Evolutionary conservation across 2,888 invertebrate genomes (phyloP), one percentile per base, ranked within the genome.

Genomic region (Sinentomon sp.): DNA sequence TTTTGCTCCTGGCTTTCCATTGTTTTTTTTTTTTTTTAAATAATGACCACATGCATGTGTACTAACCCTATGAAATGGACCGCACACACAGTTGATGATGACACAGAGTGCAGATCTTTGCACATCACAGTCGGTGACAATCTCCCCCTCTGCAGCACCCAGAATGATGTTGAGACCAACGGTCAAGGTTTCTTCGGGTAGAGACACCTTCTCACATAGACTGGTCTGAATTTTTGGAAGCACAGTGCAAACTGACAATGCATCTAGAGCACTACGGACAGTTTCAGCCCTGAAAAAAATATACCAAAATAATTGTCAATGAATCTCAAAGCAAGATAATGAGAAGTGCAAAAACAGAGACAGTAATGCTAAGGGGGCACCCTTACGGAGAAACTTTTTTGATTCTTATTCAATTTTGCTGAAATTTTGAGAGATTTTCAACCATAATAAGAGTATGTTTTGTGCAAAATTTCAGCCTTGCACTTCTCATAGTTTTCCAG

Each of bases 71-170:
- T n/a, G 25, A 41, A 29, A n/a, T 13, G 87, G 87, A 3, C 82
- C 80, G 56, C 85, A 87, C 2, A 89, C 80, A 53, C 85, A 87
- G 54, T 87, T 87, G 32, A 83, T 77, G 35, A 94, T 63, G 14
- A 85, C 77, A 43, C 75, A 67, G 2, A 94, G 58, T 0, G 92
- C 87, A 0, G 85, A 72, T 30, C 51, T 54, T 53, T 87, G 78
- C 1, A 89, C 82, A 44, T 87, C 87, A 1, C 85, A 68, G 50
- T 89, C 89, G 3, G 70, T 66, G 1, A 80, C 71, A 21, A 82
- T 71, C 50, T 87, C 85, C 2, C 85, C 85, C 49, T 87, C 83
- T 2, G 85, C 80, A 16, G 85, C 75, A 10, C 63, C 72, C 29
- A 85, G 56, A 27, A 85, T 66, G 23, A 83, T 72, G 48, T 76